phyloP scores from a whole-genome alignment of 2,113 vertebrate genomes.

The Halichoerus grypus region DNA sequence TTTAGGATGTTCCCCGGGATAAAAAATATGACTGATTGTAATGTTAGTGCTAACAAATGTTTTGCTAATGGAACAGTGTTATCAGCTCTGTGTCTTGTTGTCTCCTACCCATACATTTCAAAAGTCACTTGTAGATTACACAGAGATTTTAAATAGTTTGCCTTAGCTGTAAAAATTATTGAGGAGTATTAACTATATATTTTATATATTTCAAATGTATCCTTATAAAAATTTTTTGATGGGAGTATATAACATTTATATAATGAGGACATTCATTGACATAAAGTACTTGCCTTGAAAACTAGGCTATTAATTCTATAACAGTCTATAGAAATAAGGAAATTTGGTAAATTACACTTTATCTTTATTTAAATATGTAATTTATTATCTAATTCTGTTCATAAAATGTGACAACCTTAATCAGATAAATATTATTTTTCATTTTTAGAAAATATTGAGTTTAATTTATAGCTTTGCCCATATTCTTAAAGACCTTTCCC shows the following conservation, averaged over 20 bases:
- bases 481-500: neutral
- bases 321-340: neutral
- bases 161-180: conserved; percentile 64
- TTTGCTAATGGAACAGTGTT: conserved; percentile 45
- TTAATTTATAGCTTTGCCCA: neutral
- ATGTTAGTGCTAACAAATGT: conserved; percentile 63
- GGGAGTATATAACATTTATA: neutral
- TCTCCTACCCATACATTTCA: conserved; percentile 70
- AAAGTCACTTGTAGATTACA: conserved; percentile 61
- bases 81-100: conserved; percentile 46
- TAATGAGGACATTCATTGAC: neutral
- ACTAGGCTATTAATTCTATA: neutral
- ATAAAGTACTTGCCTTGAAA: neutral
- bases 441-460: neutral
- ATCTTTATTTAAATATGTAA: neutral
- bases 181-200: conserved; percentile 49
- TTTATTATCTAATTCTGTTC: neutral
- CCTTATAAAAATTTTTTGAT: neutral
- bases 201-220: conserved; percentile 69
- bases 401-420: neutral
- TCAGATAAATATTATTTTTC: neutral
- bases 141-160: conserved; percentile 72
- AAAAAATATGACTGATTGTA: conserved; percentile 70
- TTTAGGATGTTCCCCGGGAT: conserved; percentile 26
- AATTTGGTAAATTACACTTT: neutral